phyloP scores from a whole-genome alignment of 2,797 vertebrate genomes.

The Acanthurus tractus region DNA sequence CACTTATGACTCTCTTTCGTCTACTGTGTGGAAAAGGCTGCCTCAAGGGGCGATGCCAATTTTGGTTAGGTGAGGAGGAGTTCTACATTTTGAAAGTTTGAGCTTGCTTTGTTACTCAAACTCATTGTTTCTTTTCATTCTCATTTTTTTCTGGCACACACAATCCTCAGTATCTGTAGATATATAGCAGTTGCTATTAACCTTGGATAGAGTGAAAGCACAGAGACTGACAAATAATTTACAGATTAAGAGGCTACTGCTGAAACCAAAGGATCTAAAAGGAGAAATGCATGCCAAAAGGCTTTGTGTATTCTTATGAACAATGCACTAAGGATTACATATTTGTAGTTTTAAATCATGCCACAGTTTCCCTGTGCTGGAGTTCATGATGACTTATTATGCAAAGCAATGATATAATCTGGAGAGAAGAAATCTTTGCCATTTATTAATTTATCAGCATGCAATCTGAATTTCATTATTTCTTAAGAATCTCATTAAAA shows the following conservation, averaged over 20 bases:
- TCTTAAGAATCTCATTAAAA: conserved; percentile 49
- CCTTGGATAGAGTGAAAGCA: conserved; percentile 39
- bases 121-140: conserved; percentile 25
- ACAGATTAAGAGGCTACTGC: background rate
- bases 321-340: background rate
- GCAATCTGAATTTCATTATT: conserved; percentile 51
- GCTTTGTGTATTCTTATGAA: background rate
- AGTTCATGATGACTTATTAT: conserved; percentile 49
- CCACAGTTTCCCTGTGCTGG: conserved; percentile 4
- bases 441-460: conserved; percentile 53
- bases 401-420: conserved; percentile 48
- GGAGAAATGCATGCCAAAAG: background rate
- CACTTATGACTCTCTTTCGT: background rate
- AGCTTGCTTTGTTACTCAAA: conserved; percentile 34
- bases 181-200: conserved; percentile 40
- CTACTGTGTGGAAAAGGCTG: conserved; percentile 1
- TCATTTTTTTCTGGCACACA: conserved; percentile 10
- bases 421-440: conserved; percentile 25
- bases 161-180: background rate
- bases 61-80: conserved; percentile 27
- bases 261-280: background rate
- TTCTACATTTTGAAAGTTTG: conserved; percentile 28
- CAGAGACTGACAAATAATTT: background rate
- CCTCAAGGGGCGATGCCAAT: conserved; percentile 11
- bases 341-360: conserved; percentile 18